phyloP scores from a whole-genome alignment of 2,113 vertebrate species.

The Ptychochromis oligacanthus region DNA sequence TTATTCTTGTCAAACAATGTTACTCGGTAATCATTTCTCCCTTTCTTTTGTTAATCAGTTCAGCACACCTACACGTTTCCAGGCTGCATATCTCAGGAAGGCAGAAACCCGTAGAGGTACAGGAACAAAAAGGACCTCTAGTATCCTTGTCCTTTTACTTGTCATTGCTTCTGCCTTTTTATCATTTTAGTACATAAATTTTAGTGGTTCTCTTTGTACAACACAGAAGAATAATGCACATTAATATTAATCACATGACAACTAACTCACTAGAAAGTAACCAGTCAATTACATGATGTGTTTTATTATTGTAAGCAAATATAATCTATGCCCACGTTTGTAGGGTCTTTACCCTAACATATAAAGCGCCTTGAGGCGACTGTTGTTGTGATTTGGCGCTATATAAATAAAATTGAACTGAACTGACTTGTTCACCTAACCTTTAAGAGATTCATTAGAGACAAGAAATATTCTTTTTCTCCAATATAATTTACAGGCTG shows the following conservation, averaged over 20 bases:
- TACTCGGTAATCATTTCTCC: slow-evolving; percentile 23
- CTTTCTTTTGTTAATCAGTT: slow-evolving; percentile 21
- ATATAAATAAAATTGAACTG: too few species aligned
- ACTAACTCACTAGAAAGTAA: neutral
- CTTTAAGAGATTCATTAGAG: neutral
- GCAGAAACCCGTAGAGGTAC: slow-evolving; percentile 31
- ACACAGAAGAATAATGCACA: neutral
- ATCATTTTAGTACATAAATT: neutral
- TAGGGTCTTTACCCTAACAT: too few species aligned
- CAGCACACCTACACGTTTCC: slow-evolving; percentile 27
- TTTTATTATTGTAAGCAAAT: neutral
- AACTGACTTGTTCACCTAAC: neutral
- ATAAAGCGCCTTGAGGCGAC: too few species aligned
- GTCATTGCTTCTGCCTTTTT: slow-evolving; percentile 1
- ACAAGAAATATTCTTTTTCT: neutral
- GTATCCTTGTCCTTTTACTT: slow-evolving; percentile 20
- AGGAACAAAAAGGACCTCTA: slow-evolving; percentile 2
- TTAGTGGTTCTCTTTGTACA: neutral
- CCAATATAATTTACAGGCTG: slow-evolving; percentile 26
- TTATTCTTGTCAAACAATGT: slow-evolving; percentile 53
- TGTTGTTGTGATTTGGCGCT: too few species aligned
- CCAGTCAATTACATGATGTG: neutral
- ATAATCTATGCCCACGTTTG: neutral
- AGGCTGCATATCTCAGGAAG: slow-evolving; percentile 65
- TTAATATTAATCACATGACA: neutral